phyloP scores from a whole-genome alignment of 2,113 vertebrate species.

The Chloroceryle aenea region DNA sequence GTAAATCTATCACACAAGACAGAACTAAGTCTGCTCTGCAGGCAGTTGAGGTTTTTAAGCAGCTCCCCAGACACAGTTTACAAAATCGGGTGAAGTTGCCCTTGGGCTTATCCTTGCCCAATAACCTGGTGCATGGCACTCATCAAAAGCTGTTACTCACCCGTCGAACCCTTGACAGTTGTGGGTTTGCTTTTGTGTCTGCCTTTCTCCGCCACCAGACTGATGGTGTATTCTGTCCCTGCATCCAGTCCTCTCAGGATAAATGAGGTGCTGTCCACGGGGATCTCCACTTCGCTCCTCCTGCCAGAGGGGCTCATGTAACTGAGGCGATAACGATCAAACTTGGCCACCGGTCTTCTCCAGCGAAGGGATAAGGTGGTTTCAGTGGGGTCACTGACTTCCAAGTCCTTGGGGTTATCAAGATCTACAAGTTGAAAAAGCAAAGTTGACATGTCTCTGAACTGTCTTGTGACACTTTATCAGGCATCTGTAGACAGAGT shows the following conservation, averaged over 20 bases:
- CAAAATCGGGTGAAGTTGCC: neutral
- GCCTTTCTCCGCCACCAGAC: conserved; percentile 87
- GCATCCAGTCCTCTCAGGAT: conserved; percentile 80
- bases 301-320: conserved; percentile 74
- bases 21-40: neutral
- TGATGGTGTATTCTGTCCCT: conserved; percentile 86
- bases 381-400: conserved; percentile 81
- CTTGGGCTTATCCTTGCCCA: neutral
- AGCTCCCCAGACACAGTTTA: accelerated
- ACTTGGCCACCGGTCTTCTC: conserved; percentile 87
- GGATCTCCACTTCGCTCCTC: conserved; percentile 78
- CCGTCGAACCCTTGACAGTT: conserved; percentile 82
- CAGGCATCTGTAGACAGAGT: neutral
- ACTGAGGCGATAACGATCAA: conserved; percentile 86
- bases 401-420: conserved; percentile 89
- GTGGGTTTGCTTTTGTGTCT: conserved; percentile 84
- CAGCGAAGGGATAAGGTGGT: conserved; percentile 85
- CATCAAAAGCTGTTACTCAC: conserved; percentile 73
- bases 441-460: neutral
- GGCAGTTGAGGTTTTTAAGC: neutral
- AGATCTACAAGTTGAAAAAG: conserved; percentile 78
- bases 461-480: neutral
- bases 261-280: conserved; percentile 76
- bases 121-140: accelerated
- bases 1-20: no score